These are phyloP conservation scores for Bombus fervidus DNA, from an alignment of 1,140 invertebrate species.

Conservation along the genomic window DNA sequence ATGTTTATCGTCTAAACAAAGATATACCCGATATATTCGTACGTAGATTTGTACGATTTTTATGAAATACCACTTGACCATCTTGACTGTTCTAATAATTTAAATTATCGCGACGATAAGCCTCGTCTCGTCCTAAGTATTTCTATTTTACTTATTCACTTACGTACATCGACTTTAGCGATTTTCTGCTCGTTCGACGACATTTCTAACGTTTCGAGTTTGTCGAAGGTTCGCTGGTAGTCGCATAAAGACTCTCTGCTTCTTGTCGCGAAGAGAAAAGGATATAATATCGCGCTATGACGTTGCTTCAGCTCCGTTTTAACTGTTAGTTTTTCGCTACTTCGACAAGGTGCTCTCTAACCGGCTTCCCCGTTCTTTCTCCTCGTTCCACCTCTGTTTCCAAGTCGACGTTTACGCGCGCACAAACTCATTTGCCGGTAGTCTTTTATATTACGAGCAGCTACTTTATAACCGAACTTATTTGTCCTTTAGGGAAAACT, in stretches of 20 bases:
- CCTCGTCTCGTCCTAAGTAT: background rate
- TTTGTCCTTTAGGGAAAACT: constrained; percentile 13
- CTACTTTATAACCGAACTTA: constrained; percentile 47
- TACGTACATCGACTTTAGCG: no score
- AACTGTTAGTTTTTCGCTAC: constrained; percentile 20
- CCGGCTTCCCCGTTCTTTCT: background rate
- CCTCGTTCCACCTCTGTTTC: background rate
- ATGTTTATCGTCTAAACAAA: background rate
- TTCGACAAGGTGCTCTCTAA: background rate
- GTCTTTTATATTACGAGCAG: constrained; percentile 34
- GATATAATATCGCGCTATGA: background rate
- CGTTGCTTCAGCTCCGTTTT: background rate
- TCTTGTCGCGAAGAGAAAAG: background rate
- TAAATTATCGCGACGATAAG: no score
- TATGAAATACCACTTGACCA: no score
- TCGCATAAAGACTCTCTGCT: background rate
- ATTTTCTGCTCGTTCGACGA: background rate
- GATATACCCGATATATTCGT: no score
- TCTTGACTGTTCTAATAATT: no score
- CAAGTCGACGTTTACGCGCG: background rate
- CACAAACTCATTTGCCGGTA: background rate
- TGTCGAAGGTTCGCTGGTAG: background rate
- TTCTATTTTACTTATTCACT: background rate
- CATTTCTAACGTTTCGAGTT: background rate
- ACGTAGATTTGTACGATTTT: no score